Evolutionary conservation across 2,113 vertebrate species (phyloP).

Genomic region (Paracyprichromis sp.): DNA sequence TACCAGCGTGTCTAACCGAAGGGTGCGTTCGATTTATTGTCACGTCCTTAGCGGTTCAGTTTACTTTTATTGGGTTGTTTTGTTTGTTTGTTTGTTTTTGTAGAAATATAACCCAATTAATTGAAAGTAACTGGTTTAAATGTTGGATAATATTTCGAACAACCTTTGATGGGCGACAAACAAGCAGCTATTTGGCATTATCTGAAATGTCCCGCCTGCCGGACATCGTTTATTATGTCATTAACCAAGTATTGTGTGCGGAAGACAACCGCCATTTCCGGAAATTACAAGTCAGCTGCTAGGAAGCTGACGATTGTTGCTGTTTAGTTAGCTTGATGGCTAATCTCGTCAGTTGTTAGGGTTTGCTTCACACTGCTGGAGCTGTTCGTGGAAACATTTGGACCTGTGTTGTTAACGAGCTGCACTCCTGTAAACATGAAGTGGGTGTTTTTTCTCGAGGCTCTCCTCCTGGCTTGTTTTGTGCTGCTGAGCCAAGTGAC

Average conservation of each 20-base stretch:
- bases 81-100: not conserved
- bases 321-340: not conserved
- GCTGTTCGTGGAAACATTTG: not conserved
- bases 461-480: conserved; percentile 32
- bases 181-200: not conserved
- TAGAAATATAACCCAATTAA: not conserved
- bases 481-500: conserved; percentile 47
- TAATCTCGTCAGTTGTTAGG: not conserved
- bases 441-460: not conserved
- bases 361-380: not conserved
- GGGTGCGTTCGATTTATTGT: not conserved
- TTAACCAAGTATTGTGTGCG: not conserved
- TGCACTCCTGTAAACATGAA: conserved; percentile 34
- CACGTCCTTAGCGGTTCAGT: fast-evolving
- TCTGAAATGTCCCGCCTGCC: not conserved
- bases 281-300: conserved; percentile 51
- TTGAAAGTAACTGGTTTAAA: not conserved
- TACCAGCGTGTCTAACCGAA: not conserved
- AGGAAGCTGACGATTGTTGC: conserved; percentile 25
- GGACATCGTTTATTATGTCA: fast-evolving
- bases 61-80: not conserved
- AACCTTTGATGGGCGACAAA: not conserved
- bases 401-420: not conserved
- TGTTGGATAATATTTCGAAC: not conserved
- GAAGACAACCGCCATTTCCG: not conserved